These are phyloP conservation scores for Aspidapion aeneum DNA, from an alignment of 2,888 invertebrate species.

Conservation along the genomic window DNA sequence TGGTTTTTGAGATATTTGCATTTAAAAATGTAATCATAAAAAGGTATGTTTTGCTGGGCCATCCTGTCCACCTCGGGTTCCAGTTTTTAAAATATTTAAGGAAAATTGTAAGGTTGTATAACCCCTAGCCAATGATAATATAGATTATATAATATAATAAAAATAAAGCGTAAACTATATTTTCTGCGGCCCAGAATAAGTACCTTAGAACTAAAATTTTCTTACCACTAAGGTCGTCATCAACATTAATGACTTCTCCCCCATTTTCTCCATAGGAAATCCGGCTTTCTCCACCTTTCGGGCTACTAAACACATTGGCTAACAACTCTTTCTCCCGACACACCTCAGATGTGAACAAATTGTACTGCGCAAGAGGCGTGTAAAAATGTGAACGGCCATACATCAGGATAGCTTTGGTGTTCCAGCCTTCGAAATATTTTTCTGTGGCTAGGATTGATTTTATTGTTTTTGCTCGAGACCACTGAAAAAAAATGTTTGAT, in stretches of 20 bases:
- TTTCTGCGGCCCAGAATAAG: too few relatives aligned
- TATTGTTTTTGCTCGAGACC: conserved; percentile 54
- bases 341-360: background rate
- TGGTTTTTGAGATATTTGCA: too few relatives aligned
- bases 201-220: too few relatives aligned
- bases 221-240: background rate
- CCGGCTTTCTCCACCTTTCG: background rate
- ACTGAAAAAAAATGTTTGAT: conserved; percentile 48
- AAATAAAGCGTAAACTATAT: too few relatives aligned
- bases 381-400: conserved; percentile 51
- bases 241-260: background rate
- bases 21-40: too few relatives aligned
- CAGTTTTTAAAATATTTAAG: too few relatives aligned
- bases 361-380: conserved; percentile 30
- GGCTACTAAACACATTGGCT: background rate
- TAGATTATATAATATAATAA: too few relatives aligned
- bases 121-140: too few relatives aligned
- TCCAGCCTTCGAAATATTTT: conserved; percentile 42
- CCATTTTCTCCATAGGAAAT: background rate
- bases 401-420: conserved; percentile 47
- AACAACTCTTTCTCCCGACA: background rate
- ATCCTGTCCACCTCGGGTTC: too few relatives aligned
- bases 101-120: too few relatives aligned
- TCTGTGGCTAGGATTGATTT: conserved; percentile 34
- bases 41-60: too few relatives aligned